Evolutionary conservation across 2,888 invertebrate species (phyloP).

Genomic region (Hyalella azteca): DNA sequence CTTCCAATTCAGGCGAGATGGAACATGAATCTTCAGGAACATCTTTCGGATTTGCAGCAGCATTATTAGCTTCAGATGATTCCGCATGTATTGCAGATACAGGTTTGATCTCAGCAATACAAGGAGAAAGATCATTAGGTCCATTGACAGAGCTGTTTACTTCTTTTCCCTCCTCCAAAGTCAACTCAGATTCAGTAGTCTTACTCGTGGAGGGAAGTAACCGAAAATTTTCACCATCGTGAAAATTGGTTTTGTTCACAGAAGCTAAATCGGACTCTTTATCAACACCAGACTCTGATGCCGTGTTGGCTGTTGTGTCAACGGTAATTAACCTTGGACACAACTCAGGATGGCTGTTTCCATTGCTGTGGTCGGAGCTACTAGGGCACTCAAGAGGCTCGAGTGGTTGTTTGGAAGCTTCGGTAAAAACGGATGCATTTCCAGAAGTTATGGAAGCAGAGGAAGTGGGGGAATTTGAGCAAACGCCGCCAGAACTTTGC

Average conservation of each 20-base stretch:
- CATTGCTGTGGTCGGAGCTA: background rate
- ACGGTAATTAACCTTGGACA: background rate
- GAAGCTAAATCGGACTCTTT: background rate
- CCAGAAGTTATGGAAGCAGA: slow-evolving; percentile 9
- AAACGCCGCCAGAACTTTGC: slow-evolving; percentile 7
- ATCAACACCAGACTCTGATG: background rate
- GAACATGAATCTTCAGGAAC: too few species aligned
- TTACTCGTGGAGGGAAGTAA: slow-evolving; percentile 19
- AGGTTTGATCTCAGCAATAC: background rate
- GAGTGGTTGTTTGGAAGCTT: background rate
- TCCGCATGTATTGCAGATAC: too few species aligned
- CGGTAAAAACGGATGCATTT: background rate
- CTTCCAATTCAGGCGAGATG: too few species aligned
- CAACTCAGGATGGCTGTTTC: background rate
- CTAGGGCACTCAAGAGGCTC: background rate
- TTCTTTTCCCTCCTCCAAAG: slow-evolving; percentile 29
- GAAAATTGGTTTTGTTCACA: background rate
- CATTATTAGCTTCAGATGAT: too few species aligned
- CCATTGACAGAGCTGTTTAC: background rate
- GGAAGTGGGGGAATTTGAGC: slow-evolving; percentile 33
- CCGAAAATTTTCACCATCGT: slow-evolving; percentile 11
- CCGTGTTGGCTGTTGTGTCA: background rate
- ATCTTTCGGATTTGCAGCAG: too few species aligned
- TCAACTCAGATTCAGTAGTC: slow-evolving; percentile 14
- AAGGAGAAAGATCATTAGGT: background rate